Conservation (phyloP, 2,888 invertebrate genomes). For the Barypeithes pellucidus region DNA sequence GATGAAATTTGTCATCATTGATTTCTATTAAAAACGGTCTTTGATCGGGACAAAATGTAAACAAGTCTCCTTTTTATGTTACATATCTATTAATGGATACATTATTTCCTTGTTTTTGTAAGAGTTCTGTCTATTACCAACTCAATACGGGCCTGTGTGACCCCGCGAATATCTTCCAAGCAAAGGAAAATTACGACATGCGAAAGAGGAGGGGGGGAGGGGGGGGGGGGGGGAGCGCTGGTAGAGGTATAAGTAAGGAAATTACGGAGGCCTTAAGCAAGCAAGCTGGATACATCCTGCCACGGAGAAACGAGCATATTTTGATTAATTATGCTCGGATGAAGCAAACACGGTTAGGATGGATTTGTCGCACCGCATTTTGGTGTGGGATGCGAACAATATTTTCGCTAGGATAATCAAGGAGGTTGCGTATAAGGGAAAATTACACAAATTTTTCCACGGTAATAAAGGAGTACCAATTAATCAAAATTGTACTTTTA, state of each 20-base stretch:
- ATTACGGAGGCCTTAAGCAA: conserved; percentile 71
- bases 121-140: no score
- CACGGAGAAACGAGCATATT: conserved; percentile 67
- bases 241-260: conserved; percentile 64
- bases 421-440: background rate
- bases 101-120: no score
- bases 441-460: no score
- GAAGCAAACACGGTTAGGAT: conserved; percentile 58
- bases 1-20: no score
- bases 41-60: no score
- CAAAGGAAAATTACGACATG: conserved; percentile 31
- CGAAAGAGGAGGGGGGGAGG: conserved; percentile 19
- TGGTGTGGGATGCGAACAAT: conserved; percentile 52
- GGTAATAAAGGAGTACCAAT: no score
- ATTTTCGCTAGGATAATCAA: conserved; percentile 14
- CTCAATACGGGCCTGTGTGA: conserved; percentile 41
- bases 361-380: conserved; percentile 53
- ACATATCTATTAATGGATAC: no score
- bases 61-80: no score
- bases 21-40: no score
- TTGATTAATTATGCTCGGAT: conserved; percentile 67
- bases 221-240: conserved; percentile 15
- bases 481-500: no score
- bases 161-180: conserved; percentile 43
- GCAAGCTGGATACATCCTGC: conserved; percentile 67